phyloP scores from a whole-genome alignment of 1,140 invertebrate genomes.

The Trichoplusia ni region DNA sequence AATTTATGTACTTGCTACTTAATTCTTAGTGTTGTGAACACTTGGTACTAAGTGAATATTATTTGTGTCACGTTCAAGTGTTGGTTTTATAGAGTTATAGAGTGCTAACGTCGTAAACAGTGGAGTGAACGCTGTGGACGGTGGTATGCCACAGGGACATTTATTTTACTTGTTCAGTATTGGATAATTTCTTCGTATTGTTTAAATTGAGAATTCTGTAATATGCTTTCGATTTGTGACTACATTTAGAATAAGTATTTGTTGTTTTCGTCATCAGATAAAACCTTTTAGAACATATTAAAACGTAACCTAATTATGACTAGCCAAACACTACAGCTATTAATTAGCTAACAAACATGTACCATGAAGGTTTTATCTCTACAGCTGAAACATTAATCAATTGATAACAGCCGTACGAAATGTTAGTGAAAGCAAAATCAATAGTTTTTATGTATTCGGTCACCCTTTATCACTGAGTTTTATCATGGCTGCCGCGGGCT shows the following conservation, averaged over 20 bases:
- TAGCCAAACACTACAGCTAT: conserved; percentile 14
- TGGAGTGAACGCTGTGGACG: neutral
- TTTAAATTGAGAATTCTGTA: too few species aligned
- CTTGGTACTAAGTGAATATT: conserved; percentile 21
- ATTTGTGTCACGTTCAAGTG: conserved; percentile 18
- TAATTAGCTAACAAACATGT: conserved; percentile 22
- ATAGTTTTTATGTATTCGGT: conserved; percentile 67
- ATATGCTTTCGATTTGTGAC: too few species aligned
- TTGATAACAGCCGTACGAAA: conserved; percentile 26
- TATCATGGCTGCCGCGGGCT: conserved; percentile 63
- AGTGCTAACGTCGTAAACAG: neutral
- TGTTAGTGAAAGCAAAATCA: conserved; percentile 62
- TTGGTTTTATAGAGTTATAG: conserved; percentile 9
- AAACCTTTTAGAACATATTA: too few species aligned
- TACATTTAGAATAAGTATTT: too few species aligned
- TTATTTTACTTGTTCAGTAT: too few species aligned
- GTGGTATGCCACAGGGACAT: too few species aligned
- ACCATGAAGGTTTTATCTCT: conserved; percentile 20
- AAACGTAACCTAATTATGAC: too few species aligned
- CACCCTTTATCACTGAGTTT: conserved; percentile 65
- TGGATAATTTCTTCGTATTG: too few species aligned
- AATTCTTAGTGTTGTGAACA: conserved; percentile 37
- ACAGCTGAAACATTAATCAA: conserved; percentile 34
- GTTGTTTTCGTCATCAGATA: too few species aligned
- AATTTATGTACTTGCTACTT: conserved; percentile 42